Evolutionary conservation across 2,113 vertebrate genomes (phyloP), one percentile per base, ranked within the genome.

Genomic region (Amphiprion ocellaris): DNA sequence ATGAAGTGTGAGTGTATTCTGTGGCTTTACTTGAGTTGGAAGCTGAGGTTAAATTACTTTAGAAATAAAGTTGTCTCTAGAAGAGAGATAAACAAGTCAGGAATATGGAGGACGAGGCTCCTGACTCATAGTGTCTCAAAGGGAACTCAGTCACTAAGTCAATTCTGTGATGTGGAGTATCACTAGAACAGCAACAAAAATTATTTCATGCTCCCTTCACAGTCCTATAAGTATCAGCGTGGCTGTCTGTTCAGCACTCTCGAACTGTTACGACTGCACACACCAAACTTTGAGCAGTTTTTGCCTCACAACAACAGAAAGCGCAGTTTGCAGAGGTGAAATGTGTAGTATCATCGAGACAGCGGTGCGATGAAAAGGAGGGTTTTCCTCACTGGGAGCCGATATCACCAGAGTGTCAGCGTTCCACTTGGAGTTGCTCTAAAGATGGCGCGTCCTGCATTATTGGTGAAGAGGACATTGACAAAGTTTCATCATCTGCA

Each of bases 1-100:
- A 77, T 87, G 64, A 85, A 83, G 72, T 70, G 67, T 58, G 71
- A 81, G 53, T 28, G 71, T 52, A 69, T 89, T 85, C 56, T 54
- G 67, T 49, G 72, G 78, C 69, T 83, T 87, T 68, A 49, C 68
- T 71, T 24, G 26, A 39, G 56, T 59, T 56, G 53, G 61, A 77
- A 50, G 66, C 19, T 61, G 37, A 58, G 68, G 70, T 83, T 84
- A 81, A 61, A 81, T 81, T 64, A 81, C 64, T 26, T 69, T 19
- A 15, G 26, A 66, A 66, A 73, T 44, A 46, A 62, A 65, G 26
- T 41, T 46, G 19, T 68, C 69, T 65, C 52, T 15, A 17, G 39
- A 58, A 66, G 37, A 24, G 54, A 72, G 59, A 62, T 30, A 77
- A 85, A 82, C 54, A 82, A 37, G n/a, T 19, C 56, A 67, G 62